Base-by-base conservation (phyloP, 2,888 invertebrate genomes). In the Tryphoninae sp. region DNA sequence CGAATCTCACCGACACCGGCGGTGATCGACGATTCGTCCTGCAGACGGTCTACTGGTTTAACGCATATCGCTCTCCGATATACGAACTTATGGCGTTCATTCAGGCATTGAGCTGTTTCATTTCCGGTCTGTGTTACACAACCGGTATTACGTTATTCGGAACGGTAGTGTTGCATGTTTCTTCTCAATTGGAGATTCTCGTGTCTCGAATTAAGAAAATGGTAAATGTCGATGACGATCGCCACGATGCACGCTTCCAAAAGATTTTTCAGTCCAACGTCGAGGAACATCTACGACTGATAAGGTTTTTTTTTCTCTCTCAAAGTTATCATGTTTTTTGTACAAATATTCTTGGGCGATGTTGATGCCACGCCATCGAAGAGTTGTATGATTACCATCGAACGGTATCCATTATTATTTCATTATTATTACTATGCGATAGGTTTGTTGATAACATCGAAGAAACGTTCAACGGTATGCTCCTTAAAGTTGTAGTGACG, bases 71-170 rank as follows among this genome's bases (percentile, higher is more conserved):
- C 1, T 73, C 79, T n/a, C 79, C 80, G 13, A 77, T 72, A 49
- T 82, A 75, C 58, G 82, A 84, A 40, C 49, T 84, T 1, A 80
- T 75, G 8, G 80, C 67, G 11, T 4, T 79, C 8, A 74, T 72
- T 9, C 84, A 84, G 49, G 8, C 64, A 1, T 8, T 82, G 3
- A 72, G 53, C 9, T 75, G 79, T 16, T 64, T 76, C 19, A 7
- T 84, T 22, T 73, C 80, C 9, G 75, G 65, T 0, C 61, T 77
- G 9, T 26, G 78, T 73, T 84, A 80, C 19, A 84, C 82, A 1
- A 74, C 80, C 11, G 82, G 80, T 26, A 83, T 80, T 6, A 73
- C 73, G 8, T 49, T 84, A n/a, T 80, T 84, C 67, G 82, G 71
- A 19, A 67, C 68, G n/a, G 7, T 82, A 7, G 55, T 84, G 33